Base-by-base conservation (phyloP, 1,140 invertebrate genomes). In the Dreissena polymorpha region DNA sequence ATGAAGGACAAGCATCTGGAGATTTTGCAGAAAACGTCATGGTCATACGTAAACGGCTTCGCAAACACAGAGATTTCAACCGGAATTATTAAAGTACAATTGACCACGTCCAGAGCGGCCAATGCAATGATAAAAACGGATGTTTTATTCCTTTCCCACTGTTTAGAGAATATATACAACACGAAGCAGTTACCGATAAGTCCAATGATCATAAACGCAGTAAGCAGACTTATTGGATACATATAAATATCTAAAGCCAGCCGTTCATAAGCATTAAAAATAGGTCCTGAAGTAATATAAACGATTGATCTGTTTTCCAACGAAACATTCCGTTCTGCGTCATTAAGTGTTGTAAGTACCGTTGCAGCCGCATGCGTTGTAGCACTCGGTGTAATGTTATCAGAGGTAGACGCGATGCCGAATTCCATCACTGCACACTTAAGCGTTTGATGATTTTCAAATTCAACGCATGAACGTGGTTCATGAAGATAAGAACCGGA, bases 21-120 rank as follows among this genome's bases (percentile, higher is more conserved):
- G 2, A 70, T n/a, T 50, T 71, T 70, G 53, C 77, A 80, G n/a
- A 80, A 80, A 7, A 71, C 23, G 14, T 80, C 67, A 63, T 27
- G 65, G 63, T 80, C 77, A 29, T 70, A 80, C 8, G 77, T 67
- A n/a, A 80, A 21, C 12, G 77, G 77, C 50, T 57, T 80, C 5
- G 67, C 68, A 1, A 80, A 25, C 10, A 80, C 29, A 21, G 65
- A 39, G 3, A 80, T 27, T 21, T 80, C 77, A n/a, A 80, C 69
- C 23, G 77, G 77, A 67, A 80, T 80, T 18, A 70, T 80, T 18
- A 80, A 51, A 63, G 67, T 55, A n/a, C 77, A 80, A 50, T 71
- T 80, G 27, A 71, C 29, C 14, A 80, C 49, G 53, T 80, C 77
- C 57, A 80, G 63, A 0, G 64, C n/a, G 0, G 67, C 67, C 25